These are phyloP conservation scores for Aplysia californica DNA, from an alignment of 1,140 invertebrate genomes.

Conservation along the genomic window DNA sequence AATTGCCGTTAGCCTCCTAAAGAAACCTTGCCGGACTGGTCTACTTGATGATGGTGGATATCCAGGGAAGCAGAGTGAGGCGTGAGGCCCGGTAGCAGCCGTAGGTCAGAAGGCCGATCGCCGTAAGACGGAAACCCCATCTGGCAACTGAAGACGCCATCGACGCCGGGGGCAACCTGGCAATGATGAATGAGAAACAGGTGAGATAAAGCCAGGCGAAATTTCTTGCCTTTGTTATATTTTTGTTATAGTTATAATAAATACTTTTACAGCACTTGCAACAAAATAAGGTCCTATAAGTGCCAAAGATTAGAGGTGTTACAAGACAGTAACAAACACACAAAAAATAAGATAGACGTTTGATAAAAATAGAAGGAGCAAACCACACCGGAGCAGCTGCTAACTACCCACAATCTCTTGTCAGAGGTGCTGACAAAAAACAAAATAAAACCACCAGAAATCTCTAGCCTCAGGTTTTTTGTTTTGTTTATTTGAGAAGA, in stretches of 20 bases:
- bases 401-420: not conserved
- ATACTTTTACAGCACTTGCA: too few species aligned
- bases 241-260: not conserved
- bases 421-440: not conserved
- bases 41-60: constrained; percentile 9
- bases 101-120: constrained; percentile 29
- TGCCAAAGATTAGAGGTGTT: too few species aligned
- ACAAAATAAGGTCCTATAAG: too few species aligned
- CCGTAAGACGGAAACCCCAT: constrained; percentile 29
- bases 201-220: not conserved
- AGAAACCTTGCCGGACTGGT: too few species aligned
- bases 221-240: not conserved
- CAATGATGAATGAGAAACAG: not conserved
- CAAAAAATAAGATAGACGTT: too few species aligned
- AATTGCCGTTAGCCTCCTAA: too few species aligned
- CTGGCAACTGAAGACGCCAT: constrained; percentile 27
- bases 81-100: constrained; percentile 32
- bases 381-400: too few species aligned
- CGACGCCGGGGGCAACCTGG: constrained; percentile 30
- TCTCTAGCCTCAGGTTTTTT: not conserved
- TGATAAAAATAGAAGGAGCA: too few species aligned
- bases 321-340: too few species aligned
- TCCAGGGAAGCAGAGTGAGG: constrained; percentile 14
- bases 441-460: not conserved
- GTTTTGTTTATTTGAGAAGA: not conserved